These are phyloP conservation scores for Paramormyrops hopkinsi DNA, from an alignment of 2,797 vertebrate genomes.

Conservation along the genomic window DNA sequence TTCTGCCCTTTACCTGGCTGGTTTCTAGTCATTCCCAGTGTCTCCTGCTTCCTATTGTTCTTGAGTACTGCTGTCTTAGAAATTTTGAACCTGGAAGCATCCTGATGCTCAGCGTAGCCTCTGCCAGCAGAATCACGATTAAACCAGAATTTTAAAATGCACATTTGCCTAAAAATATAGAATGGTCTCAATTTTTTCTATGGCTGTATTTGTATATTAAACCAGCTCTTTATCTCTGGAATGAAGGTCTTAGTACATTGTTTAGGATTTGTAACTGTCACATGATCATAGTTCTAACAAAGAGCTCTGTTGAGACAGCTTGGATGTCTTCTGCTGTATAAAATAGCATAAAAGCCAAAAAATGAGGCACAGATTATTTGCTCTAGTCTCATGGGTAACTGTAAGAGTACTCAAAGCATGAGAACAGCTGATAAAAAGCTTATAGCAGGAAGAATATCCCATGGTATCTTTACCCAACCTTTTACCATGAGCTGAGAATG, in stretches of 20 bases:
- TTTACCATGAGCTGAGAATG: slow-evolving; percentile 30
- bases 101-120: background rate
- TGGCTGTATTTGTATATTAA: background rate
- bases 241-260: background rate
- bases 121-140: background rate
- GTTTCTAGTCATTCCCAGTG: background rate
- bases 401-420: background rate
- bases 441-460: background rate
- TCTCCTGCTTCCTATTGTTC: background rate
- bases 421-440: slow-evolving; percentile 10
- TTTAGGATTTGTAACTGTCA: background rate
- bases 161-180: background rate
- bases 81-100: background rate
- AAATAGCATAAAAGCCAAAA: background rate
- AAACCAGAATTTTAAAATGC: background rate
- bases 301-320: background rate
- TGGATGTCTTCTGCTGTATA: background rate
- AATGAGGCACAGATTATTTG: background rate
- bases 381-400: background rate
- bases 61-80: background rate
- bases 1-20: background rate
- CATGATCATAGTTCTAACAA: background rate
- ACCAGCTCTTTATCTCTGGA: background rate
- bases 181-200: background rate
- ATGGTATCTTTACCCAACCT: background rate